A percentile compares a stretch with the other conserved stretches of the same genome.
Evolutionary conservation across 2,113 vertebrate genomes (phyloP).

Genomic region (Cololabis saira): DNA sequence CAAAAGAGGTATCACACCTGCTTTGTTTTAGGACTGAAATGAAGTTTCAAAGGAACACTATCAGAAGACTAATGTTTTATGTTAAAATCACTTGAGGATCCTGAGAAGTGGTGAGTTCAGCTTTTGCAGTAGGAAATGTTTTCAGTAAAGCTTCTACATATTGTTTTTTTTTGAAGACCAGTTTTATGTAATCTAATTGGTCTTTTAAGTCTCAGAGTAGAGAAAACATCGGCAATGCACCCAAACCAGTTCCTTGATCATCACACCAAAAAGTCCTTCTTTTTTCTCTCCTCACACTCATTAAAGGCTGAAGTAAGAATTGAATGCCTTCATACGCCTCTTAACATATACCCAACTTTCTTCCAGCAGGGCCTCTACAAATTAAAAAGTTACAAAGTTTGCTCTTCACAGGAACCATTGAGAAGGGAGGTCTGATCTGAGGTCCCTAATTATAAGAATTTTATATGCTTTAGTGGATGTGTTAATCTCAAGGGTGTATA

Average conservation of each 20-base stretch:
- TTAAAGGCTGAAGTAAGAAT: constrained; percentile 16
- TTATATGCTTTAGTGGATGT: constrained; percentile 19
- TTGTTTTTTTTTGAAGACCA: no score
- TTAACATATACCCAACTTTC: constrained; percentile 23
- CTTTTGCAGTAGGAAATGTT: no score
- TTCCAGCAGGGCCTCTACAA: constrained; percentile 32
- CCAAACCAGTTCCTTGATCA: constrained; percentile 5
- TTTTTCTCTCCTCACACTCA: background rate
- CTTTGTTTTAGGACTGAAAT: no score
- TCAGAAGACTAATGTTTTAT: no score
- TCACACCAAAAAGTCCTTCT: constrained; percentile 12
- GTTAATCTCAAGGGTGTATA: constrained; percentile 15
- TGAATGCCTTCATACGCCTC: constrained; percentile 7
- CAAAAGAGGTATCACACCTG: no score
- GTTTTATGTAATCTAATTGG: no score
- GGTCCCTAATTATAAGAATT: constrained; percentile 43
- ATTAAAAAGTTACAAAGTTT: constrained; percentile 45
- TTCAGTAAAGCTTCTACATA: no score
- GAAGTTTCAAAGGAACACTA: no score
- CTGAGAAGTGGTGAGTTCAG: no score
- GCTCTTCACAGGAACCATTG: constrained; percentile 2
- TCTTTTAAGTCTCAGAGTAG: no score
- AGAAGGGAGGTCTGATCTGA: background rate
- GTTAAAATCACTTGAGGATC: no score
- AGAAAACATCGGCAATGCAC: background rate